Base-by-base conservation (phyloP, 2,888 invertebrate species). In the Apodemia zela region DNA sequence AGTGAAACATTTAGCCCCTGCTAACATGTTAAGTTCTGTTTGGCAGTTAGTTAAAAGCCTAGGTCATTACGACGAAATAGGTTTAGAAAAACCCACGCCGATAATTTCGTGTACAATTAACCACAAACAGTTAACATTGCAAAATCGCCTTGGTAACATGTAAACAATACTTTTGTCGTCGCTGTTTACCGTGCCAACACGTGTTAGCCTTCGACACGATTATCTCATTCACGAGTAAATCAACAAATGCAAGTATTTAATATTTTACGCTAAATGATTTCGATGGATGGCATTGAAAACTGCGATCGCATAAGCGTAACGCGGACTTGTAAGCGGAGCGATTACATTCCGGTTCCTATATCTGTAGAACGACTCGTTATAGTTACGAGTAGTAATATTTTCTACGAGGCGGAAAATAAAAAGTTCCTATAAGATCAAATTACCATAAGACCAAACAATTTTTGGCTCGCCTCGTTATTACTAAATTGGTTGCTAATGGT, bases 171-270 rank as follows among this genome's bases (percentile, higher is more conserved):
- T 57, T 57, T 57, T 57, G 57, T 29, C 57, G 21, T 57, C 25
- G 29, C n/a, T 29, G 29, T 57, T 57, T 57, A 21, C 57, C n/a
- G n/a, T 29, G n/a, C 57, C 25, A 57, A 57, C 57, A 57, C 57
- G 57, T 57, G 57, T 57, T 29, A 29, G 57, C 57, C 57, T 57
- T 57, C 25, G 25, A 25, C 57, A 57, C 29, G 57, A 57, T 57
- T 57, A 57, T 57, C 57, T 57, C 29, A 57, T 57, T 57, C 57
- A 54, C 54, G 25, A 51, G 57, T 57, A 57, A 57, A 57, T 57
- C 57, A 57, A 57, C 57, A 57, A 25, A 57, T 57, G 29, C 57
- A 57, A 57, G 57, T 57, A 57, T 57, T 57, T 25, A 57, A 57
- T 57, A 57, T 57, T 57, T 57, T n/a, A 57, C 29, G 15, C 57